A percentile compares a stretch with the other conserved stretches of the same genome.
These are phyloP conservation scores for Hippocampus zosterae DNA, from an alignment of 2,113 vertebrate genomes.

Conservation along the genomic window DNA sequence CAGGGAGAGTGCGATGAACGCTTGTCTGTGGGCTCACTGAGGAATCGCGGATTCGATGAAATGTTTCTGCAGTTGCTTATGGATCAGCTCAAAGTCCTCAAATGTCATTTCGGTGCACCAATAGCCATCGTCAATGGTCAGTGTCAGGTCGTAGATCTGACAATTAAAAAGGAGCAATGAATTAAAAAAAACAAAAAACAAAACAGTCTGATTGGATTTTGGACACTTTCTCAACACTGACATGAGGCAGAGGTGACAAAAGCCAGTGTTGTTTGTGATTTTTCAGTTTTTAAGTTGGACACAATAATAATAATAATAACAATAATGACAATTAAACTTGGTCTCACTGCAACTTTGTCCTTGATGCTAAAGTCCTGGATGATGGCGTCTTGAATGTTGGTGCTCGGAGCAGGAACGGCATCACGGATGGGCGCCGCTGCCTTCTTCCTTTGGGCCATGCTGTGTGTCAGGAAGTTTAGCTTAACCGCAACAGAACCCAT, in stretches of 20 bases:
- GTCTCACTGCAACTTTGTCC: constrained; percentile 62
- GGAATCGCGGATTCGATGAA: constrained; percentile 76
- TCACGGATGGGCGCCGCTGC: neutral
- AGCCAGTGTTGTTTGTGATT: too few species aligned
- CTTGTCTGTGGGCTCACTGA: constrained; percentile 70
- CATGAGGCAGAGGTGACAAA: neutral
- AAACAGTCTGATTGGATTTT: neutral
- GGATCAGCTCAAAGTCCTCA: constrained; percentile 75
- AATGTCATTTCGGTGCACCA: constrained; percentile 76
- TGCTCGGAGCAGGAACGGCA: constrained; percentile 34
- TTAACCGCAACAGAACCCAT: constrained; percentile 84
- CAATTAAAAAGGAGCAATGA: constrained; percentile 14
- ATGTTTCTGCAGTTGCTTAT: constrained; percentile 77
- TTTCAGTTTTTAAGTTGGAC: too few species aligned
- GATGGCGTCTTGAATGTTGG: constrained; percentile 67
- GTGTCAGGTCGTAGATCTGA: constrained; percentile 75
- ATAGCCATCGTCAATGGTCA: constrained; percentile 69
- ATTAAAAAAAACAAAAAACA: neutral
- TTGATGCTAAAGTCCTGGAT: constrained; percentile 43
- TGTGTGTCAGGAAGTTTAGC: constrained; percentile 84
- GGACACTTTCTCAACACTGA: neutral
- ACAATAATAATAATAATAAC: neutral
- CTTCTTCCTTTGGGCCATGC: constrained; percentile 66
- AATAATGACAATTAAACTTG: neutral
- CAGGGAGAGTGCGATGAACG: fast-evolving